Base-by-base conservation (phyloP, 2,888 invertebrate genomes). In the Macrophya alboannulata region DNA sequence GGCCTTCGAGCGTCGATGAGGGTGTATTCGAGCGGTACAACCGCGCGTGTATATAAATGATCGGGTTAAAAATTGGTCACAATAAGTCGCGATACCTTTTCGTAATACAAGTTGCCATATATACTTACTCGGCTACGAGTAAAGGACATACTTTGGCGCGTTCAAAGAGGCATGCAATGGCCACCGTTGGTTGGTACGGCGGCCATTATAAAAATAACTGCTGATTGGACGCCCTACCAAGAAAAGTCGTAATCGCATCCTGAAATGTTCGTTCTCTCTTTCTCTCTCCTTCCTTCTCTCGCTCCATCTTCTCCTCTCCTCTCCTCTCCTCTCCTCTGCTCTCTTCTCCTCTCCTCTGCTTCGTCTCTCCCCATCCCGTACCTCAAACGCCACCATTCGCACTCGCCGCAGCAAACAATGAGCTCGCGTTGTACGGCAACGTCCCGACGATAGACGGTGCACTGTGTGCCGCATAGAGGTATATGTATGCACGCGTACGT, bases 171-270 rank as follows among this genome's bases (percentile, higher is more conserved):
- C 89, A 87, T 89, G 90, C 89, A 90, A 89, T 89, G 89, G 89
- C 90, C 90, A 91, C 87, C 86, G 87, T 88, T 86, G 87, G 86
- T 88, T 82, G 89, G 85, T 90, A 89, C 91, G 90, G 90, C 90
- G 90, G 91, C 91, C 91, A 93, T 93, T 93, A 92, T 92, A 93
- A 93, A 93, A 93, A 93, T 93, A 93, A 93, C 93, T 92, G 92
- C 93, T 92, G 93, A 93, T 93, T 92, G 93, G 91, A 92, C 93
- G 92, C 91, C 91, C 91, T 93, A 93, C 93, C 92, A 90, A 93
- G 93, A 93, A 93, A 93, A 93, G 93, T 93, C 93, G 91, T 93
- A 93, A 93, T 93, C 93, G 92, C 92, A 92, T 92, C 92, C 92
- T 91, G 91, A 92, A 90, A 91, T 91, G 90, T 88, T 87, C 86